Conservation (phyloP, 2,888 invertebrate genomes). For the Tachina grossa region DNA sequence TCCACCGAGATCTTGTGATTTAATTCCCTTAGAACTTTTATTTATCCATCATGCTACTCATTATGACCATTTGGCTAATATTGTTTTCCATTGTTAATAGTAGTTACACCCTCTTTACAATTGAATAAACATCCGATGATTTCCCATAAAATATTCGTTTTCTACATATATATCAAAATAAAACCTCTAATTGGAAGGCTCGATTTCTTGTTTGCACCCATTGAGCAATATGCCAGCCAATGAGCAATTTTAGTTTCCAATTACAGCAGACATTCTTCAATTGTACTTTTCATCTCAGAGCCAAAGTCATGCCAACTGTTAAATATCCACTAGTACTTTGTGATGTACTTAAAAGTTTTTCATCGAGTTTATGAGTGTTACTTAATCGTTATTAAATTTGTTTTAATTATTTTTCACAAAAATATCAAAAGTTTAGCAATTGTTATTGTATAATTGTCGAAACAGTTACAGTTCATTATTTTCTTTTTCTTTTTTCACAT, state of each 20-base stretch:
- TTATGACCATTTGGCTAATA: too few species aligned
- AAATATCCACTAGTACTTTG: background rate
- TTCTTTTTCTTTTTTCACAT: constrained; percentile 48
- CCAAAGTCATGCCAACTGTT: background rate
- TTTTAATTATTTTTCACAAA: constrained; percentile 69
- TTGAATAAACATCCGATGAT: too few species aligned
- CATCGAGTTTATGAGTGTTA: constrained; percentile 63
- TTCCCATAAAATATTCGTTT: too few species aligned
- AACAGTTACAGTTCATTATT: constrained; percentile 61
- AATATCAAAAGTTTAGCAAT: constrained; percentile 68
- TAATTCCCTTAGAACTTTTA: too few species aligned
- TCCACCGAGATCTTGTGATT: too few species aligned
- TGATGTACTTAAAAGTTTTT: constrained; percentile 61
- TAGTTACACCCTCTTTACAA: too few species aligned
- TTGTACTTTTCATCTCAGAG: constrained; percentile 2
- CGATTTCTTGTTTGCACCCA: background rate
- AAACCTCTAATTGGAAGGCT: too few species aligned
- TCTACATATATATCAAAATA: too few species aligned
- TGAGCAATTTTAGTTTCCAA: background rate
- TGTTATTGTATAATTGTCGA: constrained; percentile 63
- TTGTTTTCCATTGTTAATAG: too few species aligned
- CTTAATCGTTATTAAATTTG: constrained; percentile 71
- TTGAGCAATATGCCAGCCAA: background rate
- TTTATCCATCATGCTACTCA: too few species aligned
- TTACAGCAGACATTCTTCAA: background rate